Base-by-base conservation (phyloP, 2,113 vertebrate genomes). In the Macrotis lagotis region DNA sequence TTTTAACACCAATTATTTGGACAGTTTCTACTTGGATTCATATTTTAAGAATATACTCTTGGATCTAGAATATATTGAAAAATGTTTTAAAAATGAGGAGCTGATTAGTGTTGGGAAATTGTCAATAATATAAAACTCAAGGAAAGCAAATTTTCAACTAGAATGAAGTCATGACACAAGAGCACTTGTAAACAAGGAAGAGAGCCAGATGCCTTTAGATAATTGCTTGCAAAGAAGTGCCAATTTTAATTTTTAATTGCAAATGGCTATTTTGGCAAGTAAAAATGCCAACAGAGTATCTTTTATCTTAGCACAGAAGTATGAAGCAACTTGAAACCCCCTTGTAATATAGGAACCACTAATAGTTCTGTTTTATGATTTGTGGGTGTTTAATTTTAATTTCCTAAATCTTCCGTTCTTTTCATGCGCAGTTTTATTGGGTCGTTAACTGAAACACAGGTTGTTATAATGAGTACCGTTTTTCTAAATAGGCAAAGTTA, bases 181-280 rank as follows among this genome's bases (percentile, higher is more conserved):
- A 98, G 96, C 92, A 91, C 97, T 92, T 97, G 95, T 98, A 98
- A 99, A 98, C 97, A 98, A 98, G 96, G 96, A 97, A 95, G 93
- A 96, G 91, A 97, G 98, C 98, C 98, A 98, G 97, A 95, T 98
- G 96, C 96, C 97, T 98, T 98, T 98, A 98, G 98, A 98, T 98
- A 98, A 99, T 98, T 98, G 98, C 97, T 98, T 98, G 91, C 50
- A 94, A 94, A 97, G 96, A 93, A 96, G 93, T 98, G 98, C 98
- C 98, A 98, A 94, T 98, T 98, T 98, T 98, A 98, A 98, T 98
- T 98, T 98, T 98, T 98, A 98, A 98, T 98, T 98, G 97, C 98
- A 98, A 98, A 99, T 99, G 97, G 98, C 97, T 98, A 90, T 98
- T 98, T 98, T 99, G 99, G 98, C 98, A 98, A 96, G 95, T 96